Evolutionary conservation across 2,888 invertebrate genomes (phyloP), one percentile per base, ranked within the genome.

Genomic region (Galerucella pusilla): DNA sequence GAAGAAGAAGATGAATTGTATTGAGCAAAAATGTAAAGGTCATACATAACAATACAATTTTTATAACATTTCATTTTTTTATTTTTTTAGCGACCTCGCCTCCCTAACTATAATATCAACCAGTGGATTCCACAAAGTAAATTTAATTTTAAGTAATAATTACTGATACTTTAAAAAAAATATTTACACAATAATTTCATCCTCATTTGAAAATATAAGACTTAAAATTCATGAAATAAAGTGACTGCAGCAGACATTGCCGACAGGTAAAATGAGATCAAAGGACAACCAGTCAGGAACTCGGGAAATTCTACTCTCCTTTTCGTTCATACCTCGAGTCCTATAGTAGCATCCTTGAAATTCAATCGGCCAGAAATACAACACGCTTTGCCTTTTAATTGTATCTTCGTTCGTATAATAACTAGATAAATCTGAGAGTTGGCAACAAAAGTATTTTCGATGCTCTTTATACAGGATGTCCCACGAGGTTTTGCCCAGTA

Each of bases 191-290:
- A 7, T 7, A 25, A 14, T 60, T 60, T 60, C 11, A 25, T 60
- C 2, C 35, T 16, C 9, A 63, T 63, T 63, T 46, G 16, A 10
- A 65, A 65, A 59, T 63, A 70, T 63, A 64, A 68, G 57, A 66
- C 52, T 59, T 71, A 68, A 63, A 63, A 67, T 64, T 71, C 42
- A 49, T 63, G 46, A 45, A 71, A 54, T 64, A 63, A 61, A 68
- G 20, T 61, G 71, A 67, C 68, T 75, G 57, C 75, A 54, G 68
- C 71, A 67, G 68, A 68, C 64, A 60, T 68, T 59, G 68, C 75
- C 66, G 72, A 66, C 68, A 63, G 71, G 68, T 75, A 71, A 71
- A 75, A 68, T 68, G 71, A 75, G 75, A 75, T 75, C 75, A 71
- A 75, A 75, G 75, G 69, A 65, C 60, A 25, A 35, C 46, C 70